Conservation (phyloP, 2,113 vertebrate genomes). For the Eurypyga helias region DNA sequence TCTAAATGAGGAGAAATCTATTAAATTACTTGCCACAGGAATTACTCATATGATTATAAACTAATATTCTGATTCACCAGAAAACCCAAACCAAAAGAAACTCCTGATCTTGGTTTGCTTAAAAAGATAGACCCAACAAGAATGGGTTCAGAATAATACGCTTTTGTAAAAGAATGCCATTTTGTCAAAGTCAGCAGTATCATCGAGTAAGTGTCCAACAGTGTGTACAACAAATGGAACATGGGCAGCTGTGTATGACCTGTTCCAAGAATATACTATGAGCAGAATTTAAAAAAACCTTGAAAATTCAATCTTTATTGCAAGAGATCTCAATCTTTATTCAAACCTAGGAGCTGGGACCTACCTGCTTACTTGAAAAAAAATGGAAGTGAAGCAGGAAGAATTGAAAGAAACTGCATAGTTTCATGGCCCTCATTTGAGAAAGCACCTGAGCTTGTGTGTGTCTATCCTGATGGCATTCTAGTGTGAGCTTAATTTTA, state of each 20-base stretch:
- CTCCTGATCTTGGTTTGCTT: not conserved
- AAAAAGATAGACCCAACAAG: not conserved
- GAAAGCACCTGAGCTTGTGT: not conserved
- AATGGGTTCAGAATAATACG: not conserved
- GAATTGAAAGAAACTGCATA: not conserved
- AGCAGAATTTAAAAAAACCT: not conserved
- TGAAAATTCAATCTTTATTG: not conserved
- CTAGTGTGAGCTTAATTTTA: not conserved
- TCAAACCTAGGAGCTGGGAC: fast-evolving
- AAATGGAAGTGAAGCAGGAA: not conserved
- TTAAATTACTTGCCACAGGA: not conserved
- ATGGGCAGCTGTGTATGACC: fast-evolving
- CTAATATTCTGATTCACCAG: not conserved
- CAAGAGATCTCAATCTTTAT: too few species aligned
- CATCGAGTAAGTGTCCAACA: fast-evolving
- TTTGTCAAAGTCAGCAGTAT: not conserved
- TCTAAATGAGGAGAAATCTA: not conserved
- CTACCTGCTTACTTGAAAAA: not conserved
- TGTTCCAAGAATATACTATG: not conserved
- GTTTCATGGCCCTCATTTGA: not conserved
- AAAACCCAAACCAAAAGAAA: not conserved
- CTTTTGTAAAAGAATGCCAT: not conserved
- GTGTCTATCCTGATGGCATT: not conserved
- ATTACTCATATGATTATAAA: not conserved
- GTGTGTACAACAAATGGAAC: fast-evolving